Evolutionary conservation across 92 coral and sea anemone genomes (phyloP), one percentile per base, ranked within the genome.

Genomic region (Virgularia gustaviana): DNA sequence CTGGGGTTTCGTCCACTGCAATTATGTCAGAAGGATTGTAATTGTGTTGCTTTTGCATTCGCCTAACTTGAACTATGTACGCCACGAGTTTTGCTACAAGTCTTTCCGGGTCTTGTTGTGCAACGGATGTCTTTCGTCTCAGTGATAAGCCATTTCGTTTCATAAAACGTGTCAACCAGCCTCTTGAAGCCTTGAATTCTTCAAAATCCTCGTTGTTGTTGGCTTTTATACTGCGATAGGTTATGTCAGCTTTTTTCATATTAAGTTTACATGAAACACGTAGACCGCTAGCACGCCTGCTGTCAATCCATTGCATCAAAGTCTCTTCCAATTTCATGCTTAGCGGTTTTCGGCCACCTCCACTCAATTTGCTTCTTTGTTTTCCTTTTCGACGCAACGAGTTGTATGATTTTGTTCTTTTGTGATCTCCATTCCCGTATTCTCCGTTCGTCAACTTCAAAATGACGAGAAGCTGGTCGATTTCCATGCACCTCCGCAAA

Each of bases 61-160:
- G 63, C 36, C 63, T 31, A 9, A 74, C 87, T 57, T 86, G 87
- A 39, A 83, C 73, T 63, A 86, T 65, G 53, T 79, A 86, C 15
- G 85, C 77, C 36, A 87, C 88, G 25, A 86, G 64, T 44, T 80
- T 83, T 72, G 86, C 88, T 8, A 77, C 79, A 77, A 87, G 68
- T 80, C 92, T 80, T 44, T 87, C 88, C 27, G 86, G 86, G 77
- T 82, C 82, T 76, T 82, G 78, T 71, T 79, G 82, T 61, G 81
- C 86, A 37, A 81, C 82, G 33, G 75, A 87, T 76, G 88, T 87
- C 53, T 87, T 83, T 25, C 86, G 58, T 56, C 88, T 79, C 91
- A 83, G 74, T 4, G 91, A 78, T 15, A 65, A 45, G 51, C 36
- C 55, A 65, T 65, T 65, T 37, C 52, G 29, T 9, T 39, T 43